Conservation (phyloP, 2,888 invertebrate genomes). For the Morpho deidamia region DNA sequence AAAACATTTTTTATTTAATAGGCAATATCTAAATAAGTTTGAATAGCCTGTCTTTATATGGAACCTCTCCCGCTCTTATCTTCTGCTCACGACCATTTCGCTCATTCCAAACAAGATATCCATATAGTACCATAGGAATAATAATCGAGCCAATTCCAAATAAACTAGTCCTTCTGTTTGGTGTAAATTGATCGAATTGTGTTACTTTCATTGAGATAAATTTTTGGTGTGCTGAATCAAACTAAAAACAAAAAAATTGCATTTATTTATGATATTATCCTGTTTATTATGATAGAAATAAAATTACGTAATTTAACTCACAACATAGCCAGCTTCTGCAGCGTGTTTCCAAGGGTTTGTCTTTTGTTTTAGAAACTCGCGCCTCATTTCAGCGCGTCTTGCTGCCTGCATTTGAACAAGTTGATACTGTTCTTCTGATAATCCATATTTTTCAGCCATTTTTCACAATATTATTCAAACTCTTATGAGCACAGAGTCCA, state of each 20-base stretch:
- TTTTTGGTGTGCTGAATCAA: conserved; percentile 87
- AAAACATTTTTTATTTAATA: conserved; percentile 9
- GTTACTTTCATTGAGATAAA: conserved; percentile 84
- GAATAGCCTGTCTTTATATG: conserved; percentile 84
- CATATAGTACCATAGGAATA: conserved; percentile 75
- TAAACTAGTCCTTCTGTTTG: conserved; percentile 77
- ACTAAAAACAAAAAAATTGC: conserved; percentile 75
- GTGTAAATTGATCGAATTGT: conserved; percentile 82
- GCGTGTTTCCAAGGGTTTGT: conserved; percentile 86
- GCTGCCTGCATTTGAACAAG: conserved; percentile 79
- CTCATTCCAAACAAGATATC: conserved; percentile 71
- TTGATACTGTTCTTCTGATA: conserved; percentile 69
- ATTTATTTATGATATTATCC: neutral
- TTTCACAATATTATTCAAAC: neutral
- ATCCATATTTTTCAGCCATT: conserved; percentile 73
- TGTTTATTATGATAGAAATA: conserved; percentile 12
- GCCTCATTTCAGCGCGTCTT: conserved; percentile 78
- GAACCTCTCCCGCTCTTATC: conserved; percentile 84
- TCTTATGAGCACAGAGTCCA: neutral
- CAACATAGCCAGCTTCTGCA: conserved; percentile 83
- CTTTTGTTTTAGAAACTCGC: conserved; percentile 84
- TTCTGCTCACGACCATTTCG: conserved; percentile 75
- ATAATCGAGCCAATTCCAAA: conserved; percentile 72
- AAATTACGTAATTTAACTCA: conserved; percentile 79
- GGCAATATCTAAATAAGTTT: conserved; percentile 27